A percentile compares a stretch with the other conserved stretches of the same genome.
These are phyloP conservation scores for Euura saliciscinereae DNA, from an alignment of 1,140 invertebrate genomes.

Conservation along the genomic window DNA sequence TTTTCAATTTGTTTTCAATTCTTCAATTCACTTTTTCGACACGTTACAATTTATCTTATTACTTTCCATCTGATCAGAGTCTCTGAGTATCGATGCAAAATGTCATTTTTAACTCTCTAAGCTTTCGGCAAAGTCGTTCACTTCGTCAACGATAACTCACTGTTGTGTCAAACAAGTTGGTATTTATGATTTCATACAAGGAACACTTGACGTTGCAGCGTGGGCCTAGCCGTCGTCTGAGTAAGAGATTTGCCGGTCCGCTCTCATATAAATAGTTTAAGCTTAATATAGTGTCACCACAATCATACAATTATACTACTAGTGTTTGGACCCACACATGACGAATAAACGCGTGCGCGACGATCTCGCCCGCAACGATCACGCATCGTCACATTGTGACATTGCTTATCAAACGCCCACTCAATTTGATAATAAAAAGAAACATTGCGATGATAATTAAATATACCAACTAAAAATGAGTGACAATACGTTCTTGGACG, in stretches of 20 bases:
- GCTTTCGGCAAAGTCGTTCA: neutral
- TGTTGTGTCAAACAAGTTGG: neutral
- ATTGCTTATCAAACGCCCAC: no score
- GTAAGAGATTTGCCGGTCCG: slow-evolving; percentile 6
- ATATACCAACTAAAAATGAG: no score
- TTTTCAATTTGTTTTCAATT: no score
- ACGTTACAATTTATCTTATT: no score
- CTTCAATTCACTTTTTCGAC: no score
- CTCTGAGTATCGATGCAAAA: neutral
- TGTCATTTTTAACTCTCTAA: neutral
- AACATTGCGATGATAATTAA: no score
- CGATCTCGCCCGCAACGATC: neutral
- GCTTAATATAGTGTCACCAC: slow-evolving; percentile 2
- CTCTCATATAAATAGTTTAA: slow-evolving; percentile 6
- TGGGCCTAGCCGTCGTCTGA: neutral
- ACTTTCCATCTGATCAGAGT: neutral
- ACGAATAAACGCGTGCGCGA: neutral
- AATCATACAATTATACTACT: neutral
- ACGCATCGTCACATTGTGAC: no score
- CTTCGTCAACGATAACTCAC: neutral
- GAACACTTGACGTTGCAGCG: neutral
- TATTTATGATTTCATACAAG: neutral
- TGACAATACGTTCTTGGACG: no score
- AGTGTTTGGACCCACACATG: neutral
- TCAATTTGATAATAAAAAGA: no score